Percentiles rank a stretch among this genome's conserved stretches.
Conservation (phyloP, 2,797 vertebrate genomes). For the Mus caroli region DNA sequence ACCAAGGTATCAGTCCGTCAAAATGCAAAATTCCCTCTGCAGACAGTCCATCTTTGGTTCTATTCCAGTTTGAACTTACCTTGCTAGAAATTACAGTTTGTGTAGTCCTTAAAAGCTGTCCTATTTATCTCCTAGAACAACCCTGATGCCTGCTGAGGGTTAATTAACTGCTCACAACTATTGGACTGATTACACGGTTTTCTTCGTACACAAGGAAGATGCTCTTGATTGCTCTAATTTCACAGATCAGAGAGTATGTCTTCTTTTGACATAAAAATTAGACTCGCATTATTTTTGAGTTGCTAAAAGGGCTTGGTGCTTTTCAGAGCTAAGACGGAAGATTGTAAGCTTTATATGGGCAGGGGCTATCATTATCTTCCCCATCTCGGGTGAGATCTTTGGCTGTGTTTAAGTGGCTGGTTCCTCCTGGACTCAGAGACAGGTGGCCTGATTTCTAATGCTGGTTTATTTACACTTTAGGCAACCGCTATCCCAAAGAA, state of each 20-base stretch:
- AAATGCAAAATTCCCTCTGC: not conserved
- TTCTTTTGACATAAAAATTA: conserved; percentile 49
- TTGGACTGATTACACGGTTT: not conserved
- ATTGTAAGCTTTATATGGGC: not conserved
- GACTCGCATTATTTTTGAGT: conserved; percentile 36
- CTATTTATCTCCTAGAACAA: not conserved
- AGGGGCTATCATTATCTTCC: not conserved
- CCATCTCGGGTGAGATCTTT: not conserved
- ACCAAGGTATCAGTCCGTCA: not conserved
- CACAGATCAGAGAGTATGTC: conserved; percentile 27
- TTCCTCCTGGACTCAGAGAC: not conserved
- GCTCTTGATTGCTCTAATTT: not conserved
- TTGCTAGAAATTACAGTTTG: not conserved
- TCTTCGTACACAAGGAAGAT: not conserved
- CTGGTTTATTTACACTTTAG: not conserved
- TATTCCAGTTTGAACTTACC: not conserved
- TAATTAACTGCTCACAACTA: not conserved
- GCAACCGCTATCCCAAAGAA: not conserved
- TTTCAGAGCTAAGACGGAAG: conserved; percentile 35
- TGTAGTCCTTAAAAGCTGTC: not conserved
- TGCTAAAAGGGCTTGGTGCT: not conserved
- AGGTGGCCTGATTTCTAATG: not conserved
- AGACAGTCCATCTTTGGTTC: not conserved
- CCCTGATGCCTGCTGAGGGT: not conserved
- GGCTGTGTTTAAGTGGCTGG: not conserved